A percentile compares a stretch with the other conserved stretches of the same genome.
phyloP scores from a whole-genome alignment of 53 echinoderm and acorn worm species.

The Actinopyga echinites region DNA sequence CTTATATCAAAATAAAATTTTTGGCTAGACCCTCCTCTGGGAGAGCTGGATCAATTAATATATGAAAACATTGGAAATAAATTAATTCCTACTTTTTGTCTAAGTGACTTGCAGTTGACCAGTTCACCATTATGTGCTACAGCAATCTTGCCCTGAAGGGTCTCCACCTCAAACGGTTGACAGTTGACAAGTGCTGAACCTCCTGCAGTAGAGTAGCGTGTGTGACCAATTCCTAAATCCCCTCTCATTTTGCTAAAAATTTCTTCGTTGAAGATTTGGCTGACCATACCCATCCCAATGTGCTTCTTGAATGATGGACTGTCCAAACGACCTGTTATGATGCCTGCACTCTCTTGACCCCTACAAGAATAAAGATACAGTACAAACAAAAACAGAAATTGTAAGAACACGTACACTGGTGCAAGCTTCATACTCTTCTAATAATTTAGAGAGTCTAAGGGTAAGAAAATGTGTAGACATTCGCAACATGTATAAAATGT shows the following conservation, averaged over 20 bases:
- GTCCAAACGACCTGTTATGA: slow-evolving; percentile 74
- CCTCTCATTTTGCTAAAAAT: slow-evolving; percentile 72
- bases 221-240: slow-evolving; percentile 90
- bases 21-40: background rate
- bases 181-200: slow-evolving; percentile 88
- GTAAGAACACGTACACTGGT: too few relatives aligned
- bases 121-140: slow-evolving; percentile 96
- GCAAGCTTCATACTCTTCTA: too few relatives aligned
- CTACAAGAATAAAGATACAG: too few relatives aligned
- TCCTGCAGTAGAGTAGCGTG: slow-evolving; percentile 96
- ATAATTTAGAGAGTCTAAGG: background rate
- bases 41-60: background rate
- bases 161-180: slow-evolving; percentile 97
- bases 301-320: slow-evolving; percentile 77
- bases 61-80: background rate
- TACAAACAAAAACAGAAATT: too few relatives aligned
- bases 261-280: slow-evolving; percentile 82
- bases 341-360: slow-evolving; percentile 98
- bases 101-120: slow-evolving; percentile 75
- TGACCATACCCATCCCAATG: slow-evolving; percentile 94
- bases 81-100: slow-evolving; percentile 64
- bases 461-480: background rate
- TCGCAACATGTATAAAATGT: too few relatives aligned
- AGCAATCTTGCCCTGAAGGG: slow-evolving; percentile 91
- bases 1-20: background rate